phyloP scores from a whole-genome alignment of 2,797 vertebrate species.

The Pipistrellus pygmaeus region DNA sequence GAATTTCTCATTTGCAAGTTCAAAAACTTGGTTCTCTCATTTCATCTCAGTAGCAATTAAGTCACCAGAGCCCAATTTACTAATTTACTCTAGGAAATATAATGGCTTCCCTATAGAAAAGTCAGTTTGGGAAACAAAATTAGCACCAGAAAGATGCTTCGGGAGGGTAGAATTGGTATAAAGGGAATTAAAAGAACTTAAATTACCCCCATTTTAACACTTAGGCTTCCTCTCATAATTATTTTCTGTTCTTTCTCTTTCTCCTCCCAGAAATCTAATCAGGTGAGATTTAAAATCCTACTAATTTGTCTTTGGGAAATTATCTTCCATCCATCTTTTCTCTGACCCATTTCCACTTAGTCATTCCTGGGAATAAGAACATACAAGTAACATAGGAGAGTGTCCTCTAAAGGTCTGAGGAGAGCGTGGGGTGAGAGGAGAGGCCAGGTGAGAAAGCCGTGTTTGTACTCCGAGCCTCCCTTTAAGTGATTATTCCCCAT shows the following conservation, averaged over 20 bases:
- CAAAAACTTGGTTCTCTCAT: conserved; percentile 35
- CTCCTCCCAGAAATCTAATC: conserved; percentile 23
- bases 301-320: conserved; percentile 33
- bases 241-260: conserved; percentile 36
- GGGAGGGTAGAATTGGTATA: not conserved
- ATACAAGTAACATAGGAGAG: not conserved
- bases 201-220: not conserved
- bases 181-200: conserved; percentile 13
- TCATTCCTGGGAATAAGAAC: not conserved
- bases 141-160: conserved; percentile 50
- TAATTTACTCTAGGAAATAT: conserved; percentile 69
- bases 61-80: conserved; percentile 69
- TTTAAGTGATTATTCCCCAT: not conserved
- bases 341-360: conserved; percentile 14
- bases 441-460: not conserved
- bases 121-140: conserved; percentile 69
- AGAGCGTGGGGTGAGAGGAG: not conserved
- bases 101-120: conserved; percentile 62
- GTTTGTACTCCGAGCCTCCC: not conserved
- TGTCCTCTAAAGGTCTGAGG: not conserved
- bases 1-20: conserved; percentile 61
- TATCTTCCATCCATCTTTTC: conserved; percentile 11
- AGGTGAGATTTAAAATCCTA: conserved; percentile 13
- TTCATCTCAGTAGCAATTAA: conserved; percentile 47
- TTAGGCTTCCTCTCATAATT: conserved; percentile 16